Evolutionary conservation across 2,113 vertebrate species (phyloP).

Genomic region (Phylloscopus whistleri): DNA sequence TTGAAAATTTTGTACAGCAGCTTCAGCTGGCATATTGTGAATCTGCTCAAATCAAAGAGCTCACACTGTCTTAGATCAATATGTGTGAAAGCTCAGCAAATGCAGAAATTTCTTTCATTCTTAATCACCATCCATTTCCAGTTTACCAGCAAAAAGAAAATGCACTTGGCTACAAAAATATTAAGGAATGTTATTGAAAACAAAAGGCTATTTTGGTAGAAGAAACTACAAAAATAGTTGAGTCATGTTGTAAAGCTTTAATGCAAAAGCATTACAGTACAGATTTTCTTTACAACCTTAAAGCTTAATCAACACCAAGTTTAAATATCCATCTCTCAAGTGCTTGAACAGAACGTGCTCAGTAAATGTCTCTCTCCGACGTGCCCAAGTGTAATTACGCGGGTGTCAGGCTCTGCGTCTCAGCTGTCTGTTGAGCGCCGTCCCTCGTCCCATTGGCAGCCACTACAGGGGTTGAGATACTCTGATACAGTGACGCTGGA

Average conservation of each 20-base stretch:
- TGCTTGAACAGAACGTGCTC: conserved; percentile 66
- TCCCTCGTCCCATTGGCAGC: conserved; percentile 74
- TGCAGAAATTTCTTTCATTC: conserved; percentile 45
- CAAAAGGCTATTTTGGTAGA: conserved; percentile 85
- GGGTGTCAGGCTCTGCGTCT: conserved; percentile 71
- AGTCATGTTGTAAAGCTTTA: conserved; percentile 83
- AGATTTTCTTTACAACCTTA: conserved; percentile 77
- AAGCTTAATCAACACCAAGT: conserved; percentile 78
- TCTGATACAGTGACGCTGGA: conserved; percentile 37
- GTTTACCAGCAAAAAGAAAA: conserved; percentile 74
- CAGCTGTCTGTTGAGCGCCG: conserved; percentile 47
- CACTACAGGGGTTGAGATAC: conserved; percentile 30
- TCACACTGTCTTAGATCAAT: conserved; percentile 17
- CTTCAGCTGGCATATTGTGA: conserved; percentile 13
- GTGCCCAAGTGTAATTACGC: conserved; percentile 58
- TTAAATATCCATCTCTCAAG: conserved; percentile 75
- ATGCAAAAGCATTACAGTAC: conserved; percentile 79
- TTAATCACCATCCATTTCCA: conserved; percentile 62
- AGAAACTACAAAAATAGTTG: conserved; percentile 96
- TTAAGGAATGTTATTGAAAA: conserved; percentile 83
- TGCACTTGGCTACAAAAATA: conserved; percentile 78
- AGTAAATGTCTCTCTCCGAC: conserved; percentile 57
- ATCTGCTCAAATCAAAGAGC: conserved; percentile 54
- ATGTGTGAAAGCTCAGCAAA: conserved; percentile 60
- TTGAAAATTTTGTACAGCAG: conserved; percentile 38